Evolutionary conservation across 2,888 invertebrate genomes (phyloP), one percentile per base, ranked within the genome.

Genomic region (Eupeodes luniger): DNA sequence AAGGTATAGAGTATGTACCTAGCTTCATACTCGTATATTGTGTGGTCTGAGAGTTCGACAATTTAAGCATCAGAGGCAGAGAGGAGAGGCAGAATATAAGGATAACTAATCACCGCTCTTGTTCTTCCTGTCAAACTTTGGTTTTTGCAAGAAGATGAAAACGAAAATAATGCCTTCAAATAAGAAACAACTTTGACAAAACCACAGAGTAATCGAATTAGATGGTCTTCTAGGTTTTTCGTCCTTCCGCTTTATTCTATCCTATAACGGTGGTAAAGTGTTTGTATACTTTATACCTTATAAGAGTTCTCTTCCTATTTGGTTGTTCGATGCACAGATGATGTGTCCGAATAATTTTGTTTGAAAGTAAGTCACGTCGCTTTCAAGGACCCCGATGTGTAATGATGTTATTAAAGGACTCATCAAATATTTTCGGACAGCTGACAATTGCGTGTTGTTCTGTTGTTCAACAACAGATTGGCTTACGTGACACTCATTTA

Each of bases 401-500:
- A 88, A 88, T 81, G 85, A 85, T 51, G 81, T 88, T 88, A 81
- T 88, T 81, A 78, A 69, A 88, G 85, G 85, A 88, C 88, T 88
- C 85, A 85, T 88, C 88, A 88, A 88, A 88, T 77, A 88, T 64
- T 78, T 81, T 81, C 81, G 59, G 85, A 81, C 88, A 81, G 78
- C 85, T 85, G 85, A 85, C 88, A 85, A 85, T 85, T 81, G 88
- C 88, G 78, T 88, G 88, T 78, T 81, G 77, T 59, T 74, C 88
- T 88, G 88, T 78, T 81, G 77, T 64, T 74, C 88, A 81, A 81
- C 88, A 81, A 81, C 88, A 88, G 88, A 88, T 88, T 88, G 88
- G 64, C 88, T 88, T 88, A 88, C 88, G 88, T 88, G 88, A 85
- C 85, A 85, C 55, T 88, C 85, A 88, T 88, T 88, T 88, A 75